Percentiles rank a stretch among this genome's conserved stretches.
These are phyloP conservation scores for Tortricodes alternella DNA, from an alignment of 2,888 invertebrate species.

Conservation along the genomic window DNA sequence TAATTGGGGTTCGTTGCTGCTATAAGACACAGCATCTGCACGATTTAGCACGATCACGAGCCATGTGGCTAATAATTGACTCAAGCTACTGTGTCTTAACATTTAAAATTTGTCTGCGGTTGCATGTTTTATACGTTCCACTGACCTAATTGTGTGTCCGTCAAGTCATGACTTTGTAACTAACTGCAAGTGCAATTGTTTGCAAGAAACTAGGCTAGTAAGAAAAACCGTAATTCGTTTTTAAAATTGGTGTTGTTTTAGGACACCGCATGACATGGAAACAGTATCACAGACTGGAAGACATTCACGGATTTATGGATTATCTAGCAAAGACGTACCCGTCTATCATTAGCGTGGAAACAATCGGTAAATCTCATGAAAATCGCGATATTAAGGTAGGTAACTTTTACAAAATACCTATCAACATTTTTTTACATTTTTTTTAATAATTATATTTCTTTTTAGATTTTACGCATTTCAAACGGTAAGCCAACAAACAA, in stretches of 20 bases:
- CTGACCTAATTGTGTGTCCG: slow-evolving; percentile 23
- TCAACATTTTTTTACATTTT: background rate
- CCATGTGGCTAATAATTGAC: slow-evolving; percentile 13
- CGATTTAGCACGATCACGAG: slow-evolving; percentile 42
- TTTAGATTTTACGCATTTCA: slow-evolving; percentile 84
- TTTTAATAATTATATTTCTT: background rate
- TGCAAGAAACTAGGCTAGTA: slow-evolving; percentile 33
- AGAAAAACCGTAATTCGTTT: slow-evolving; percentile 28
- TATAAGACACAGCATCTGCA: slow-evolving; percentile 55
- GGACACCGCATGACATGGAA: slow-evolving; percentile 88
- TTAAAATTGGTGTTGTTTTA: slow-evolving; percentile 43
- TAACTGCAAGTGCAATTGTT: slow-evolving; percentile 34
- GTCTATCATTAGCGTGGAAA: slow-evolving; percentile 86
- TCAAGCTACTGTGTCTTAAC: slow-evolving; percentile 27
- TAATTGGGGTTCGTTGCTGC: slow-evolving; percentile 84
- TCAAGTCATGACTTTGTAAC: slow-evolving; percentile 30
- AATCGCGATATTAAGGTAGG: slow-evolving; percentile 88
- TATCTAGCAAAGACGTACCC: slow-evolving; percentile 90
- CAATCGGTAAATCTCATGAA: slow-evolving; percentile 89
- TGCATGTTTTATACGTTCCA: slow-evolving; percentile 30
- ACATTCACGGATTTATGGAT: slow-evolving; percentile 90
- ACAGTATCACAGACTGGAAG: slow-evolving; percentile 88
- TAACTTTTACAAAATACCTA: background rate
- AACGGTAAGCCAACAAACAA: slow-evolving; percentile 85
- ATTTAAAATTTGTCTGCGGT: slow-evolving; percentile 25